A percentile compares a stretch with the other conserved stretches of the same genome.
These are phyloP conservation scores for Andrena flavipes DNA, from an alignment of 2,888 invertebrate species.

Conservation along the genomic window DNA sequence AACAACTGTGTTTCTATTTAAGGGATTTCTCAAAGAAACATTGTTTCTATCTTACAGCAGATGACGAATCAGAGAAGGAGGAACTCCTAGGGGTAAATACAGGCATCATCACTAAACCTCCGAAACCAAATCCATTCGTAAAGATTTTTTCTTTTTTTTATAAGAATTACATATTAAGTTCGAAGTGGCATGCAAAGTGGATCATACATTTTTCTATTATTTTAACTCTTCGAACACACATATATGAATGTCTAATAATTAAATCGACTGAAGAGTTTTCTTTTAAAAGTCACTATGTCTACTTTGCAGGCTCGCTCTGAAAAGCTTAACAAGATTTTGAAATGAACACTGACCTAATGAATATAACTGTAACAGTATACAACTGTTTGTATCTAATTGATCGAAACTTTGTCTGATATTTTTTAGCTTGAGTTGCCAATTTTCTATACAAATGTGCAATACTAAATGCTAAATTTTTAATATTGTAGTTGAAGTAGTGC, in stretches of 20 bases:
- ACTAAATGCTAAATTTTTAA: no score
- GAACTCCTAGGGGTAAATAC: constrained; percentile 85
- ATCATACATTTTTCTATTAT: neutral
- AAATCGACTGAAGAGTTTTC: neutral
- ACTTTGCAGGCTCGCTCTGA: constrained; percentile 40
- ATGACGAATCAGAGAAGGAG: constrained; percentile 83
- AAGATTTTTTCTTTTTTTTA: constrained; percentile 80
- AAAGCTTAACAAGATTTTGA: constrained; percentile 18
- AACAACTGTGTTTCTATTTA: neutral
- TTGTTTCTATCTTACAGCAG: constrained; percentile 72
- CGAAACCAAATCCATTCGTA: constrained; percentile 85
- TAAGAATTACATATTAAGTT: constrained; percentile 70
- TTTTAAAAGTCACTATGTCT: constrained; percentile 9
- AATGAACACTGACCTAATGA: neutral
- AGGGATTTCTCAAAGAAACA: neutral
- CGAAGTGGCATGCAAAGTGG: constrained; percentile 68
- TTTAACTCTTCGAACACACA: constrained; percentile 61
- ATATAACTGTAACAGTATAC: no score
- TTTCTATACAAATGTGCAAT: no score
- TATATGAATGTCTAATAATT: constrained; percentile 7
- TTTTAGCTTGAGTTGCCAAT: no score
- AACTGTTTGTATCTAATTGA: no score
- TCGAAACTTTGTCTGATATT: no score
- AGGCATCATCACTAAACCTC: constrained; percentile 83
- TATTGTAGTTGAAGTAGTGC: no score